These are phyloP conservation scores for Trypoxylus dichotomus DNA, from an alignment of 1,140 invertebrate genomes.

Conservation along the genomic window DNA sequence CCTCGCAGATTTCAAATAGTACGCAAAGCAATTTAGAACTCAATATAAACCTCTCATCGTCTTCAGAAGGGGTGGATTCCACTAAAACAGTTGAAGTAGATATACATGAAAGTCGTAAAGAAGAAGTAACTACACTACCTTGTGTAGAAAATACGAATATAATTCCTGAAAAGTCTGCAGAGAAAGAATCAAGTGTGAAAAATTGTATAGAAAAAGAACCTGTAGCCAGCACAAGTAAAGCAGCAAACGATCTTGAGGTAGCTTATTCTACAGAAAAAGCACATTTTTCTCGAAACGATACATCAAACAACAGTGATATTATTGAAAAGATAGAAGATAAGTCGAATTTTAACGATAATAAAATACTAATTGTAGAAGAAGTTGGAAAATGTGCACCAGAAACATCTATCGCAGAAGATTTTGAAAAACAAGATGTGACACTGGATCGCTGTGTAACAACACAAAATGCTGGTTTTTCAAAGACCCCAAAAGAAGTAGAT, in stretches of 20 bases:
- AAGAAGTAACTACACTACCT: too few species aligned
- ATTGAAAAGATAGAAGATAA: not conserved
- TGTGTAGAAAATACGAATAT: too few species aligned
- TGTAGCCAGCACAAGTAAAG: constrained; percentile 20
- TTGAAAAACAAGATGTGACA: not conserved
- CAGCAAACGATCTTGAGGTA: not conserved
- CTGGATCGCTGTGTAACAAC: not conserved
- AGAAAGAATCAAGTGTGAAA: too few species aligned
- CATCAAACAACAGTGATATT: not conserved
- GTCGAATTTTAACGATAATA: not conserved
- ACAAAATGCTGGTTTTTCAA: too few species aligned
- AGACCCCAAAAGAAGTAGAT: too few species aligned
- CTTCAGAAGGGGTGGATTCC: not conserved
- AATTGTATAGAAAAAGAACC: not conserved
- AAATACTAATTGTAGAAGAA: not conserved
- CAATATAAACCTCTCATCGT: too few species aligned
- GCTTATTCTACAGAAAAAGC: not conserved
- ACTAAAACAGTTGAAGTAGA: not conserved
- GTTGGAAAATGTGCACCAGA: too few species aligned
- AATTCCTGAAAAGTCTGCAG: too few species aligned
- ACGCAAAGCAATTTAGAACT: too few species aligned
- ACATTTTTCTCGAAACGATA: not conserved
- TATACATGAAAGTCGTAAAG: not conserved
- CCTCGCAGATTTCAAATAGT: not conserved
- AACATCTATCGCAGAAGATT: not conserved